phyloP scores from a whole-genome alignment of 2,113 vertebrate species.

The Hydropotes inermis region DNA sequence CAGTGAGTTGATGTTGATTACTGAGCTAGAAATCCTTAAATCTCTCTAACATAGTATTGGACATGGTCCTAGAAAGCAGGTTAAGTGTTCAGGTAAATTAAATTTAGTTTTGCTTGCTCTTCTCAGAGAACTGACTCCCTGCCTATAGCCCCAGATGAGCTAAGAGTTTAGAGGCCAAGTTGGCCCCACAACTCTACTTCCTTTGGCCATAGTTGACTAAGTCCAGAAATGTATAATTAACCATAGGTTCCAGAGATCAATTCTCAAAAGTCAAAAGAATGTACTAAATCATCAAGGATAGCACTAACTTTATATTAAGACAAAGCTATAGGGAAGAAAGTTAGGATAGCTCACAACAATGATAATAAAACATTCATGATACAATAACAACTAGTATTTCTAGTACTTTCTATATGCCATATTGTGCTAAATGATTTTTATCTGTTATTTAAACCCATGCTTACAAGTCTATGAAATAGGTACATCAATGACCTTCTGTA shows the following conservation, averaged over 20 bases:
- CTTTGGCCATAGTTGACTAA: neutral
- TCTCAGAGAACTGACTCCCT: neutral
- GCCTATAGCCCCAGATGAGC: neutral
- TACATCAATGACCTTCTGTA: neutral
- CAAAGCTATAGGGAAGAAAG: neutral
- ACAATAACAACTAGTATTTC: neutral
- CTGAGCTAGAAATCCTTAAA: neutral
- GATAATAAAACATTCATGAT: neutral
- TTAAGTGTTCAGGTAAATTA: neutral
- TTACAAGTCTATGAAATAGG: neutral
- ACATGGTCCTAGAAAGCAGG: neutral
- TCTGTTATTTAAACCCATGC: neutral
- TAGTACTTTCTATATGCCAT: neutral
- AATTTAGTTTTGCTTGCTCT: neutral
- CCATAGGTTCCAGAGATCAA: neutral
- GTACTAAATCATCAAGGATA: neutral
- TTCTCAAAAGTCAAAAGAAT: neutral
- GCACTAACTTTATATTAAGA: neutral
- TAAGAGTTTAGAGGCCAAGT: neutral
- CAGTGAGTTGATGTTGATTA: neutral
- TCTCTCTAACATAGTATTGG: neutral
- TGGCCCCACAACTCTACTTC: neutral
- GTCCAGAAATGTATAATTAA: neutral
- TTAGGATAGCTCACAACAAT: neutral
- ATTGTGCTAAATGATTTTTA: neutral